A percentile compares a stretch with the other conserved stretches of the same genome.
These are phyloP conservation scores for Xenopus borealis DNA, from an alignment of 2,113 vertebrate genomes.

Conservation along the genomic window DNA sequence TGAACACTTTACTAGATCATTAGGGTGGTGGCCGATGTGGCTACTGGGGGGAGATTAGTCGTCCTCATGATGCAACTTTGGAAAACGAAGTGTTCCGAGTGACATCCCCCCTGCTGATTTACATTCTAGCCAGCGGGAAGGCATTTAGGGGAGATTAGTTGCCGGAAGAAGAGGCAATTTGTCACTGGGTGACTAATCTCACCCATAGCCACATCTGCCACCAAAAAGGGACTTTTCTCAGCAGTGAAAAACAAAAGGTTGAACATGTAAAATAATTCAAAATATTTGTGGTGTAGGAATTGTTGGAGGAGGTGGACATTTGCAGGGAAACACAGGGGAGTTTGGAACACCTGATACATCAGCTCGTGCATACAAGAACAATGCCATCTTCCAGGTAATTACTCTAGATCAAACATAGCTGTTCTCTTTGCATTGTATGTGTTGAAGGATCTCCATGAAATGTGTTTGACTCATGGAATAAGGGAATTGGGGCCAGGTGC, in stretches of 20 bases:
- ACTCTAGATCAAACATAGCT: constrained; percentile 3
- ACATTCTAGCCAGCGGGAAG: no score
- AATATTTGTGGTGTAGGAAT: constrained; percentile 58
- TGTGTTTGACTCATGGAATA: neutral
- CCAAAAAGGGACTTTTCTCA: neutral
- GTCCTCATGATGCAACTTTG: no score
- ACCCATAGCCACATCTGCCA: no score
- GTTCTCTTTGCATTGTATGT: neutral
- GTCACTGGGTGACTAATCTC: no score
- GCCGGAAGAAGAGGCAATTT: no score
- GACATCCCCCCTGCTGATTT: no score
- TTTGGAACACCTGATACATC: constrained; percentile 64
- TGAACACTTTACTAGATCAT: neutral
- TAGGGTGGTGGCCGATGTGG: no score
- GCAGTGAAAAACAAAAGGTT: neutral
- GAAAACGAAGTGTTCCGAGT: no score
- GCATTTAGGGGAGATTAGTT: no score
- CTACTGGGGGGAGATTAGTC: no score
- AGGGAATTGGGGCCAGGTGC: constrained; percentile 12
- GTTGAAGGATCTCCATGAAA: constrained; percentile 20
- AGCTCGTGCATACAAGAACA: constrained; percentile 56
- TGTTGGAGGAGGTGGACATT: constrained; percentile 62
- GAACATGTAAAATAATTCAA: neutral
- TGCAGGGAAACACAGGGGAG: constrained; percentile 65
- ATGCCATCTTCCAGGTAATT: constrained; percentile 65